Percentiles rank a stretch among this genome's conserved stretches.
Conservation (phyloP, 2,888 invertebrate species). For the Hedya salicella region DNA sequence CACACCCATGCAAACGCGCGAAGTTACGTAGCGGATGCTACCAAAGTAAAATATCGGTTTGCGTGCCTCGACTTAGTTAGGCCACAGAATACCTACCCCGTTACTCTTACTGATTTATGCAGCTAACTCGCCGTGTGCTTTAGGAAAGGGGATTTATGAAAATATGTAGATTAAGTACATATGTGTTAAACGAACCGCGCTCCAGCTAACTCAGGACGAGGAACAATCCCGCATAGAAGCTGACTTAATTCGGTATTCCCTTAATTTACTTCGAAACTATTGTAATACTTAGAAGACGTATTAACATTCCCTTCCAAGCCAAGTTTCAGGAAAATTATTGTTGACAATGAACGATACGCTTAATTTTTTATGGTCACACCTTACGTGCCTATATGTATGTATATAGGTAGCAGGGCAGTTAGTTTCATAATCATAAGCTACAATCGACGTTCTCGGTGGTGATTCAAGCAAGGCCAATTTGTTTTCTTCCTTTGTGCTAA, state of each 20-base stretch:
- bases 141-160: slow-evolving; percentile 50
- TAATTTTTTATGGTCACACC: too few relatives aligned
- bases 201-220: slow-evolving; percentile 1
- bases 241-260: slow-evolving; percentile 8
- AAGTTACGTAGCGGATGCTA: slow-evolving; percentile 48
- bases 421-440: background rate
- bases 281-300: background rate
- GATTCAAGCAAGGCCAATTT: slow-evolving; percentile 6
- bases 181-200: slow-evolving; percentile 32
- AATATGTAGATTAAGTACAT: slow-evolving; percentile 51
- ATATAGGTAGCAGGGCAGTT: background rate
- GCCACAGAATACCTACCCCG: slow-evolving; percentile 53
- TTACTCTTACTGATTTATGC: slow-evolving; percentile 60
- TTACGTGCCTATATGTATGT: too few relatives aligned
- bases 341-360: too few relatives aligned
- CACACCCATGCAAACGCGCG: slow-evolving; percentile 19
- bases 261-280: background rate
- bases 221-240: slow-evolving; percentile 6
- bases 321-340: too few relatives aligned
- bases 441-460: background rate
- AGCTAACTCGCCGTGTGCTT: slow-evolving; percentile 49
- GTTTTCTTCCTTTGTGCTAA: slow-evolving; percentile 30
- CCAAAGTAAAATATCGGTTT: slow-evolving; percentile 71
- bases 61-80: slow-evolving; percentile 72
- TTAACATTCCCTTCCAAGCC: too few relatives aligned